These are phyloP conservation scores for Scolopax mira DNA, from an alignment of 2,113 vertebrate species.

Conservation along the genomic window DNA sequence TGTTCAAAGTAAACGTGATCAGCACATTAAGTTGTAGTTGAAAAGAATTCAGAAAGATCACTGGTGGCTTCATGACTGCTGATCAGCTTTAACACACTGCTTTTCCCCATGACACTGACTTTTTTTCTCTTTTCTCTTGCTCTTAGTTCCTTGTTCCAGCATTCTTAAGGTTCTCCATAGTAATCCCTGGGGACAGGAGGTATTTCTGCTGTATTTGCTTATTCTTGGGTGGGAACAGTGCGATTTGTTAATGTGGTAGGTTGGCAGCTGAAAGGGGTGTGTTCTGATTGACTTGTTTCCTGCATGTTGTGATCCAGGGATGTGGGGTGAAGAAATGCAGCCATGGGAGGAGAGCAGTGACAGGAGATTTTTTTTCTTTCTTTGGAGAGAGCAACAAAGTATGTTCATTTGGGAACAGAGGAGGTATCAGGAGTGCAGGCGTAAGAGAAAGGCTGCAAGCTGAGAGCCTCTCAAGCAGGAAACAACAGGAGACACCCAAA, in stretches of 20 bases:
- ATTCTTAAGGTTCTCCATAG: not conserved
- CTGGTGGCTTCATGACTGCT: not conserved
- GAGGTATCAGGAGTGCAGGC: not conserved
- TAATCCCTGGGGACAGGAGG: not conserved
- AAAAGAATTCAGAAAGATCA: not conserved
- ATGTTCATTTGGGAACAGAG: not conserved
- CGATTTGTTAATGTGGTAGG: accelerated
- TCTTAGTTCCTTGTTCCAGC: not conserved
- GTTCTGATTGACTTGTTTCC: not conserved
- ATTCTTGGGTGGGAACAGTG: not conserved
- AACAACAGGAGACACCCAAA: not conserved
- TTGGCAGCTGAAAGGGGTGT: not conserved
- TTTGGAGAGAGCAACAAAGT: not conserved
- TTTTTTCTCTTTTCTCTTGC: not conserved
- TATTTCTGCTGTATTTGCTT: not conserved
- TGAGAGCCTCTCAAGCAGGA: accelerated
- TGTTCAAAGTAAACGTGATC: not conserved
- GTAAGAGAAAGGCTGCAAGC: not conserved
- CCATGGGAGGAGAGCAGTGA: not conserved
- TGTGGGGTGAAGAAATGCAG: not conserved
- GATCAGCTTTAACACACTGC: not conserved
- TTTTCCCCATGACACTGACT: not conserved
- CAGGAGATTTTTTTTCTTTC: not conserved
- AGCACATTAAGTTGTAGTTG: not conserved
- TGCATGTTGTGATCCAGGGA: not conserved